phyloP scores from a whole-genome alignment of 2,113 vertebrate species.

The Phylloscopus whistleri region DNA sequence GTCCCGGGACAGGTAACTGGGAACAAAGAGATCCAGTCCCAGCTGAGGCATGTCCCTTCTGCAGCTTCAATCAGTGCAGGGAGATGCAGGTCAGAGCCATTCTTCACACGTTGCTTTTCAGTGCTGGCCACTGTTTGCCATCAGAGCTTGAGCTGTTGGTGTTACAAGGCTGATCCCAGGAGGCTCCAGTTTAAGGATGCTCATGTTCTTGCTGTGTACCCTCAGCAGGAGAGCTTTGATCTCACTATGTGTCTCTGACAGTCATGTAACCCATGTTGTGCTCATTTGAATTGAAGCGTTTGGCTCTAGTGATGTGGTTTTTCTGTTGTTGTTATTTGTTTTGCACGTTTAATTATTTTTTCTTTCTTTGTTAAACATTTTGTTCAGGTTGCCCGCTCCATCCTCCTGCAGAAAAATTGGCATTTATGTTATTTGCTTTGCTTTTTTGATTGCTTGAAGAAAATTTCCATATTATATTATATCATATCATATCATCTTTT shows the following conservation, averaged over 20 bases:
- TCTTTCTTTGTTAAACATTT: conserved; percentile 12
- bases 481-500: no score
- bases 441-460: neutral
- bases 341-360: conserved; percentile 1
- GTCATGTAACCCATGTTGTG: conserved; percentile 13
- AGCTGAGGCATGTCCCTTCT: neutral
- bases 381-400: conserved; percentile 17
- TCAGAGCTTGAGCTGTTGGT: neutral
- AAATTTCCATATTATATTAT: neutral
- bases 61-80: neutral
- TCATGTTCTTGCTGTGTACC: conserved; percentile 41
- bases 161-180: conserved; percentile 22
- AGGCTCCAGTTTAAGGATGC: conserved; percentile 21
- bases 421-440: neutral
- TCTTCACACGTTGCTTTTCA: neutral
- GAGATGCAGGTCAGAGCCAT: neutral
- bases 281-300: conserved; percentile 16
- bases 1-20: neutral
- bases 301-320: conserved; percentile 2
- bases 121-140: neutral
- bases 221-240: conserved; percentile 44
- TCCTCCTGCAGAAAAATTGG: neutral
- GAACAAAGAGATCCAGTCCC: neutral
- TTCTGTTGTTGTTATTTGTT: conserved; percentile 1
- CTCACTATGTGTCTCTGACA: neutral